Base-by-base conservation (phyloP, 2,888 invertebrate species). In the Lordiphosa andalusiaca region DNA sequence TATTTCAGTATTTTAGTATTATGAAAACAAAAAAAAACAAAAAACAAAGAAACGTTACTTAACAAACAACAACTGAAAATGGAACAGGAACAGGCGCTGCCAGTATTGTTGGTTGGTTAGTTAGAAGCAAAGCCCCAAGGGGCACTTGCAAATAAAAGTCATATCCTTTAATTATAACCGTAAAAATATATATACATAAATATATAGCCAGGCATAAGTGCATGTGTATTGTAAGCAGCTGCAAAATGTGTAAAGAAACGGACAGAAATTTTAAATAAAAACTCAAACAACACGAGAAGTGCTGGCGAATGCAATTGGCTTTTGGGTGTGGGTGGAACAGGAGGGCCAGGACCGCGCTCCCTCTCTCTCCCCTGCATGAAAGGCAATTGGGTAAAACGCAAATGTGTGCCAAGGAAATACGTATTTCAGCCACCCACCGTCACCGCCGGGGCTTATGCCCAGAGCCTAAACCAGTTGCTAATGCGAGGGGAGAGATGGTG, bases 361-460 rank as follows among this genome's bases (percentile, higher is more conserved):
- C 16, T 16, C 16, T 4, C 19, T 1, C 19, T 19, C 19, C 19
- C 19, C 19, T 19, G 19, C 19, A 19, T 19, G 19, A 4, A 30
- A 30, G 30, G 30, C 30, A 30, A 30, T 30, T 30, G 9, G 30
- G 30, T 30, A 30, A 30, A 30, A 10, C 30, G 30, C 10, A 55
- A 55, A 68, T 63, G 63, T 68, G 41, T 68, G 68, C 68, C 68
- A 68, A 68, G 68, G 68, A 58, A 55, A 67, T 49, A 63, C 67
- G 46, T 46, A 33, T 61, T 55, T 52, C 39, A 68, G 2, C 25
- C 25, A 4, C 25, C 25, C 25, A 23, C 5, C 23, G 0, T 4
- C 23, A 2, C 2, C 7, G 6, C 6, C 25, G 25, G 25, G 25
- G 7, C 6, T 25, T 7, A 25, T 25, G 25, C 30, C 10, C 30